Evolutionary conservation across 1,140 invertebrate species (phyloP).

Genomic region (Tetraneura akinire): DNA sequence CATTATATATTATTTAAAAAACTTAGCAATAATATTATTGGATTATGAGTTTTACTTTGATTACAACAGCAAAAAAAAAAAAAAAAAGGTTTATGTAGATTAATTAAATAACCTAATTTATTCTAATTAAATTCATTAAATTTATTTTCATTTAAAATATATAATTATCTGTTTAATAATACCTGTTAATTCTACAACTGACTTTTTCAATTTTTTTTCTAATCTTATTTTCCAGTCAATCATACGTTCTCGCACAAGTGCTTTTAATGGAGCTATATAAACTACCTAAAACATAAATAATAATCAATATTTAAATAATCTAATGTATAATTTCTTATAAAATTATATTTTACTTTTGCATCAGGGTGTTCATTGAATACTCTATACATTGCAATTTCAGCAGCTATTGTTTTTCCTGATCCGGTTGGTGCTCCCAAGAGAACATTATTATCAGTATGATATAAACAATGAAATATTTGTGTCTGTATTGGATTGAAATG

Average conservation of each 20-base stretch:
- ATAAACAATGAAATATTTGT: slow-evolving; percentile 95
- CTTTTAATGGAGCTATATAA: slow-evolving; percentile 98
- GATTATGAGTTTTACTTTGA: background rate
- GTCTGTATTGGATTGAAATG: slow-evolving; percentile 99
- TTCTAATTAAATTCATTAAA: no score
- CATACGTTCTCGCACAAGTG: slow-evolving; percentile 93
- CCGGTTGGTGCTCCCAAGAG: slow-evolving; percentile 96
- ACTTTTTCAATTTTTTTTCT: slow-evolving; percentile 74
- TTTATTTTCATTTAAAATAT: background rate
- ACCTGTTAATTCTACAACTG: slow-evolving; percentile 93
- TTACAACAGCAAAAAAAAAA: background rate
- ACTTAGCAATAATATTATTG: no score
- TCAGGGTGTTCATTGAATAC: slow-evolving; percentile 83
- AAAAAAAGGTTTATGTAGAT: background rate
- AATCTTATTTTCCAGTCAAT: slow-evolving; percentile 94
- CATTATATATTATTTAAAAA: no score
- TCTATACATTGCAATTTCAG: slow-evolving; percentile 96
- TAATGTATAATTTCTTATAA: background rate
- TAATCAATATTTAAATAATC: background rate
- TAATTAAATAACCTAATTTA: no score
- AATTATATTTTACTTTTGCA: slow-evolving; percentile 69
- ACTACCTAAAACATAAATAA: slow-evolving; percentile 67
- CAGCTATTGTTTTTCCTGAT: slow-evolving; percentile 97
- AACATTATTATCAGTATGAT: slow-evolving; percentile 93
- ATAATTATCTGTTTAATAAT: slow-evolving; percentile 59